Evolutionary conservation across 1,140 invertebrate genomes (phyloP).

Genomic region (Brachionus rotundiformis): DNA sequence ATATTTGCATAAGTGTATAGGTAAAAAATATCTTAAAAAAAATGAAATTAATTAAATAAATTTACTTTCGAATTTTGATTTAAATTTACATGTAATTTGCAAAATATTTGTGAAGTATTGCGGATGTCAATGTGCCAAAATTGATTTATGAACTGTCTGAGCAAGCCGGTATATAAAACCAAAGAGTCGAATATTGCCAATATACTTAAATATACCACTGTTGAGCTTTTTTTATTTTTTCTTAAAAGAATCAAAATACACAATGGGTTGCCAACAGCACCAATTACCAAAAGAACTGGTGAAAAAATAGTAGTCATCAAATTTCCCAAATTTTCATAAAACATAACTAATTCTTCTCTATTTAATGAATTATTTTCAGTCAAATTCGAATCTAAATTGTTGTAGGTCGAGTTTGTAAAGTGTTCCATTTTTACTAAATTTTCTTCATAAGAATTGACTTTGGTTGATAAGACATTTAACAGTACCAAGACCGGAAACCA

Average conservation of each 20-base stretch:
- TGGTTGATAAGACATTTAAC: not conserved
- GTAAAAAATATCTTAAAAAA: constrained; percentile 39
- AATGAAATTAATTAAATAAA: no score
- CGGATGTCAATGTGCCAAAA: not conserved
- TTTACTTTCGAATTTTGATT: not conserved
- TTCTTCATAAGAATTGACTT: not conserved
- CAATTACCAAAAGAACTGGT: constrained; percentile 31
- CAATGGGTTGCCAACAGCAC: constrained; percentile 28
- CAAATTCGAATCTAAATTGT: not conserved
- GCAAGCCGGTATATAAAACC: constrained; percentile 38
- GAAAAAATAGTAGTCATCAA: constrained; percentile 11
- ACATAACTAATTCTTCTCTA: not conserved
- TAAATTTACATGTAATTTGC: constrained; percentile 49
- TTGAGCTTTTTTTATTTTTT: not conserved
- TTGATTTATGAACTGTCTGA: constrained; percentile 8
- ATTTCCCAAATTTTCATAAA: constrained; percentile 3
- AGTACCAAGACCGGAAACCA: not conserved
- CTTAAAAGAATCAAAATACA: constrained; percentile 22
- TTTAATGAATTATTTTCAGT: not conserved
- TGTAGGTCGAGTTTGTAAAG: not conserved
- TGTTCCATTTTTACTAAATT: not conserved
- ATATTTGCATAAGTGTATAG: constrained; percentile 50
- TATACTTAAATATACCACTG: constrained; percentile 36
- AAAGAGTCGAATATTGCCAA: constrained; percentile 36
- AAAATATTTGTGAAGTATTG: not conserved